Percentiles rank a stretch among this genome's conserved stretches.
Conservation (phyloP, 1,140 invertebrate species). For the Arion vulgaris region DNA sequence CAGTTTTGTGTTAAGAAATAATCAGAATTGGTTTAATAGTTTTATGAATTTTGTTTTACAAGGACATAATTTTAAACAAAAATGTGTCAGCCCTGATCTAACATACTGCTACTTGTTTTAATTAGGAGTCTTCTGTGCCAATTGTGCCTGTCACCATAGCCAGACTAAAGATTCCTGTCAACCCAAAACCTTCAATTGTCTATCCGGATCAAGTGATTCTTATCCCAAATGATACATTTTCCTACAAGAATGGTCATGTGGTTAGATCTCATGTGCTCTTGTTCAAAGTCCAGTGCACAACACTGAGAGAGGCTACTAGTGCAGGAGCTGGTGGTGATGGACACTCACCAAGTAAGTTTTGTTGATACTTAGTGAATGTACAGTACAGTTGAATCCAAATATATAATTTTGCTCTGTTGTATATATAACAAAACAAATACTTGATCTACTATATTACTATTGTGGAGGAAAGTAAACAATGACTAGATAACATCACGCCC, state of each 20-base stretch:
- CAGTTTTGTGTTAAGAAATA: too few relatives aligned
- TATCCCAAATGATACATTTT: constrained; percentile 23
- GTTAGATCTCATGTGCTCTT: constrained; percentile 35
- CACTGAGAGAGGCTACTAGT: constrained; percentile 28
- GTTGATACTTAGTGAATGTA: background rate
- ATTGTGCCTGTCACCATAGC: constrained; percentile 23
- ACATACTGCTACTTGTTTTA: background rate
- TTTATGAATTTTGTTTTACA: too few relatives aligned
- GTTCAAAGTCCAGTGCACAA: constrained; percentile 35
- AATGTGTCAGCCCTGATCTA: too few relatives aligned
- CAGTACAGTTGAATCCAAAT: background rate
- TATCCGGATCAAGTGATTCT: constrained; percentile 8
- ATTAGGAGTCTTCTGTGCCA: constrained; percentile 25
- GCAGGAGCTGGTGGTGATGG: constrained; percentile 12
- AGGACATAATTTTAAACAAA: too few relatives aligned
- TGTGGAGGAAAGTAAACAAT: too few relatives aligned
- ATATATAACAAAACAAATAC: too few relatives aligned
- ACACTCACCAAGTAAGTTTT: constrained; percentile 30
- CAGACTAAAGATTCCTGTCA: constrained; percentile 29
- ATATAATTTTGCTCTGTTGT: too few relatives aligned
- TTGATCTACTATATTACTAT: too few relatives aligned
- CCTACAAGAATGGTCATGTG: constrained; percentile 36
- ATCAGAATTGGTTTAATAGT: too few relatives aligned
- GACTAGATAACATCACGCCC: too few relatives aligned
- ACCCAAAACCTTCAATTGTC: constrained; percentile 5